Evolutionary conservation across 2,113 vertebrate genomes (phyloP), one percentile per base, ranked within the genome.

Genomic region (Podiceps cristatus): DNA sequence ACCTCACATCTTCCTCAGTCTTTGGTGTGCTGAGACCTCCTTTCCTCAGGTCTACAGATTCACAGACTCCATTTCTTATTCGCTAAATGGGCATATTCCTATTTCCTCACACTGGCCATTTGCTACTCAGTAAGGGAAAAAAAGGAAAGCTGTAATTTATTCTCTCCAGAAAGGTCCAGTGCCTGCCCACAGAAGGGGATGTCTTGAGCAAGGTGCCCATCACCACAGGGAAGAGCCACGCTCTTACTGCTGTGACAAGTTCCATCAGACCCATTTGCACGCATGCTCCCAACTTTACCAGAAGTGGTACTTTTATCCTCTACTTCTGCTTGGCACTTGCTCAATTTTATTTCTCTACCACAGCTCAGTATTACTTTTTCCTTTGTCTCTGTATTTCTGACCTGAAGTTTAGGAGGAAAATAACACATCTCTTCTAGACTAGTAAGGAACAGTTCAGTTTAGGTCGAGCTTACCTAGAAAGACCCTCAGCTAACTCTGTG

Each of bases 401-500:
- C 59, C 63, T 50, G 33, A 93, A 56, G 31, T 76, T 81, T 5
- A 83, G 58, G 25, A 77, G 18, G 47, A 62, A 93, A 88, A 78
- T 18, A 91, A 56, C 40, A 67, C 8, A 44, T 28, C 66, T 86
- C 44, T 76, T 67, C 75, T n/a, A 52, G 42, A 64, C 64, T 88
- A 71, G n/a, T 94, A 88, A 84, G 47, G 27, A 88, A 55, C 20
- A 86, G 56, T 67, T 84, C 68, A 52, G 37, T 74, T 88, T 83
- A 86, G 64, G 71, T 76, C 72, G 83, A 74, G 44, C 52, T 92
- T 71, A 88, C 28, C 35, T 35, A 83, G 71, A 25, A 55, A 82
- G 63, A 29, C 11, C 13, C 37, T 77, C n/a, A 66, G 45, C 53
- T 82, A 49, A 37, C 63, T 66, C 60, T 79, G 42, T 16, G 53